Base-by-base conservation (phyloP, 2,888 invertebrate species). In the Muschampia plurimacula region DNA sequence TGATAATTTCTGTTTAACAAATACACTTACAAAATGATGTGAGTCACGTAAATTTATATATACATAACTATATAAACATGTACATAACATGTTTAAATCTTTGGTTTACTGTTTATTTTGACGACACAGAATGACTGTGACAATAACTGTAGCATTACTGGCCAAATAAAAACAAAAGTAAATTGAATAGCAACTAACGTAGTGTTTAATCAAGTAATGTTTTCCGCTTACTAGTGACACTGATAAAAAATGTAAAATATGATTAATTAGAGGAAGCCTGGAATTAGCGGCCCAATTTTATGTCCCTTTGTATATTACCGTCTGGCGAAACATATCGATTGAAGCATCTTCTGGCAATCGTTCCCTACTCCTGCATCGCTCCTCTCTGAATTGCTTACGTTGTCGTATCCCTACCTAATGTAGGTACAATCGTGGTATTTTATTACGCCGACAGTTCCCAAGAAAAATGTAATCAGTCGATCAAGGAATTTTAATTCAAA, bases 291-390 rank as follows among this genome's bases (percentile, higher is more conserved):
- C n/a, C 15, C 41, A 70, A 72, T 74, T 75, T 22, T 49, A 62
- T 64, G 22, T 64, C 49, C 59, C 57, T 70, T n/a, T 2, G 22
- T 22, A 22, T 65, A 75, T 67, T 71, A n/a, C 65, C 66, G 77
- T 78, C 76, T 78, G 77, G 77, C 79, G 79, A 81, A 81, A 82
- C 79, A 81, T 88, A 89, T 89, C 79, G 92, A 91, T 92, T 87
- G 79, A 81, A 79, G 77, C 77, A 80, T 77, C 82, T 85, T 83
- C 86, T 90, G 89, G 90, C 90, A 89, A 72, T 76, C 81, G 81
- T 79, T 85, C 86, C 86, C 85, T 88, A 90, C 87, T 82, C 78
- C 81, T 84, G 83, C 84, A 85, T 84, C 78, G 75, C 75, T 76
- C 77, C 80, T 78, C 74, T 75, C 75, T 77, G 70, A 75, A 76